Evolutionary conservation across 2,797 vertebrate species (phyloP), one percentile per base, ranked within the genome.

Genomic region (Botia kubotai): DNA sequence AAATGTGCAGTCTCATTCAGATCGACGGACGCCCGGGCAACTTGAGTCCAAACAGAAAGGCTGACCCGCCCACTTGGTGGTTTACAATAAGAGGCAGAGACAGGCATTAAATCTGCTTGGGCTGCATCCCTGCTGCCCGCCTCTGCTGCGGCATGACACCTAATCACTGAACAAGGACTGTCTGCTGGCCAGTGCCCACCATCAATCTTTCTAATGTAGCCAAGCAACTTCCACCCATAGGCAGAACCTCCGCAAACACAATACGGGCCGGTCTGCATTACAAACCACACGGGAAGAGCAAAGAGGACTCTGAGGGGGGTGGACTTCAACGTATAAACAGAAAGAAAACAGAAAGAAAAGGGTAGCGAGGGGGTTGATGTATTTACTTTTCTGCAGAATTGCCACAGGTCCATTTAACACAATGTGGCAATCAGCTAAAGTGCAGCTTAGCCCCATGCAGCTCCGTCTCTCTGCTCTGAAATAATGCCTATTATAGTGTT

Each of bases 341-440:
- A 85, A 46, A 43, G 53, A 26, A 58, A 73, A 66, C 14, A 57
- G 72, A 66, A 80, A 83, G 69, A 72, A 69, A 80, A 75, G 66
- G 83, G 72, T 75, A 86, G 53, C 72, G 21, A 72, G 29, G 90
- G 89, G 92, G 89, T 8, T 91, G 89, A 95, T 95, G 94, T 93
- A 90, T 89, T 90, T 89, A 81, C 92, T 91, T 91, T 91, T 90
- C 91, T 91, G 89, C 90, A 91, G 93, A 94, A 95, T 96, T 96
- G 94, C 92, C 92, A 93, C 94, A 94, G 96, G 93, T 87, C 95
- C 94, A 96, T 98, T 97, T 96, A 97, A 93, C 95, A 94, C 96
- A 95, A 96, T 95, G 94, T 88, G 91, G 90, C 93, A 94, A 94
- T 94, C 93, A 85, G 89, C 77, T 89, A 88, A 94, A 92, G 92